Evolutionary conservation across 2,888 invertebrate species (phyloP).

Genomic region (Aphidius colemani): DNA sequence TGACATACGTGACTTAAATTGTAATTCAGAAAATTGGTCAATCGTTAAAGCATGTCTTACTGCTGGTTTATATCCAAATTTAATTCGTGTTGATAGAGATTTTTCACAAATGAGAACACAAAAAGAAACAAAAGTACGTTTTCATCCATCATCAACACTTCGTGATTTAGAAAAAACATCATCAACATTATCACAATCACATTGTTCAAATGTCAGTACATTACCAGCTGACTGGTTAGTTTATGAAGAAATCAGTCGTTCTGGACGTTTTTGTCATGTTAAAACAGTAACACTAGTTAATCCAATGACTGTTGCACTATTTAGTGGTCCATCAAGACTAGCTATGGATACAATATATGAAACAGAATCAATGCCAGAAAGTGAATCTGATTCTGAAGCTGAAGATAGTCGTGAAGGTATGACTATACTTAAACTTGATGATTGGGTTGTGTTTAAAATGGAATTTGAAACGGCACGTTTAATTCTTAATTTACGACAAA

Average conservation of each 20-base stretch:
- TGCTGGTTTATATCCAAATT: constrained; percentile 88
- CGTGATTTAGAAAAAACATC: constrained; percentile 54
- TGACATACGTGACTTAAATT: constrained; percentile 80
- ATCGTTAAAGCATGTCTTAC: constrained; percentile 88
- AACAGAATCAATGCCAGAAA: constrained; percentile 55
- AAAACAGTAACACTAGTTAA: constrained; percentile 82
- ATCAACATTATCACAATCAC: constrained; percentile 50
- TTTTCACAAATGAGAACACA: constrained; percentile 68
- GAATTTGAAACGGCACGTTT: constrained; percentile 71
- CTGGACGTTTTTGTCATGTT: constrained; percentile 72
- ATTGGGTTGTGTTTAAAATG: constrained; percentile 75
- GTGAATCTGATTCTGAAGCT: constrained; percentile 63
- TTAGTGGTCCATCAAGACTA: constrained; percentile 73
- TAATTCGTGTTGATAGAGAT: constrained; percentile 75
- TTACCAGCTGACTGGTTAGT: constrained; percentile 83
- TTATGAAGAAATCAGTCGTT: constrained; percentile 83
- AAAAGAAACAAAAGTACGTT: constrained; percentile 66
- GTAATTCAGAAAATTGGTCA: constrained; percentile 85
- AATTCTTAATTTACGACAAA: constrained; percentile 72
- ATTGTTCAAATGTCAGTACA: constrained; percentile 56
- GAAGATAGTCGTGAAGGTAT: constrained; percentile 62
- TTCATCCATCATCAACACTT: constrained; percentile 70
- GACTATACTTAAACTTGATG: constrained; percentile 69
- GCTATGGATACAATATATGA: constrained; percentile 61
- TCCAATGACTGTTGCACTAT: constrained; percentile 78